Base-by-base conservation (phyloP, 2,797 vertebrate genomes). In the Telmatherina bonti region DNA sequence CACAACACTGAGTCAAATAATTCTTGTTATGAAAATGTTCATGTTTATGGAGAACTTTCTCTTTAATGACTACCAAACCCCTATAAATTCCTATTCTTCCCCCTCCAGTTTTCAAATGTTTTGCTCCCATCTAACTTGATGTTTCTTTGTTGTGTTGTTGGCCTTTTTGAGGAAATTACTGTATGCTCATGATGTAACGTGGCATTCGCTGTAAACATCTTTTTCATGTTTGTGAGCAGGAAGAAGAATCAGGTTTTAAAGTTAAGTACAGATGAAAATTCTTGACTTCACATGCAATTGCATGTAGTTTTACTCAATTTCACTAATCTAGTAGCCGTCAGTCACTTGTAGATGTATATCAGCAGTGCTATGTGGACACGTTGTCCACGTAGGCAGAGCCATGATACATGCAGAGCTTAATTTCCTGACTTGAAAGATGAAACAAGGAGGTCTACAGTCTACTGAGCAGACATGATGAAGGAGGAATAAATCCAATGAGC, bases 401-500 rank as follows among this genome's bases (percentile, higher is more conserved):
- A 26, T 52, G 65, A 67, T 63, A 71, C 60, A 76, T 56, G 52
- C 58, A n/a, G 52, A 56, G 30, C 62, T 82, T 80, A 36, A 88
- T 92, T 87, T 89, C 84, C 86, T 90, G 81, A 74, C 66, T 77
- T 78, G 45, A 86, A 81, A 81, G 83, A 54, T 69, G 66, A 62
- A 77, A 83, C 36, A 79, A 83, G 38, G 68, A 6, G 70, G 72
- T 38, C 55, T 55, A 43, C 70, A 74, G 72, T 76, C 41, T 49
- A 57, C 58, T 54, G 47, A 49, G 57, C n/a, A 54, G 61, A 30
- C 57, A 61, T 84, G 77, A 86, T 72, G 70, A 81, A 80, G 82
- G 64, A 49, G 64, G 43, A 60, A 66, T 79, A 43, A 76, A 62
- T 27, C 74, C 72, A 84, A 90, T 88, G 84, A 78, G 71, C 65